phyloP scores from a whole-genome alignment of 2,888 invertebrate genomes.

The Anagyrus pseudococci region DNA sequence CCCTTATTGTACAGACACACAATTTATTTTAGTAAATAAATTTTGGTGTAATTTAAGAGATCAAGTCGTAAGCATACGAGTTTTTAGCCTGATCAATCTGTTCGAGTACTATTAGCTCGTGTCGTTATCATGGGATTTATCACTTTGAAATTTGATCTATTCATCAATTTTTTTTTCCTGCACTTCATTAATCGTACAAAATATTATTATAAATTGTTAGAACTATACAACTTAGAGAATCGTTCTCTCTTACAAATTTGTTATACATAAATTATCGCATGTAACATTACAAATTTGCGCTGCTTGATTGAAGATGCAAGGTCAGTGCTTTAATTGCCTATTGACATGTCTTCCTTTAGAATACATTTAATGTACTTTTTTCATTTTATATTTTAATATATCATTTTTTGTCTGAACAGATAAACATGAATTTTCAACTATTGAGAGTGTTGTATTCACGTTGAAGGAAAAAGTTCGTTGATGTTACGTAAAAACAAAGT shows the following conservation, averaged over 20 bases:
- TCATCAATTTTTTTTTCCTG: not conserved
- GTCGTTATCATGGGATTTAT: too few species aligned
- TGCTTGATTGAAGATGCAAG: conserved; percentile 28
- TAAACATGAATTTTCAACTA: too few species aligned
- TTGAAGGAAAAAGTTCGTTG: conserved; percentile 24
- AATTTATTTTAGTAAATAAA: too few species aligned
- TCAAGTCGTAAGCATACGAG: too few species aligned
- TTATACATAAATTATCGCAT: conserved; percentile 10
- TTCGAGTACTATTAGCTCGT: too few species aligned
- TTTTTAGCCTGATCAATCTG: too few species aligned
- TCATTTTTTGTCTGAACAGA: not conserved
- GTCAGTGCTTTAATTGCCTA: not conserved
- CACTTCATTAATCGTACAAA: conserved; percentile 33
- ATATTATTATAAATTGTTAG: conserved; percentile 34
- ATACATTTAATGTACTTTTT: too few species aligned
- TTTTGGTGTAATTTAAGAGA: too few species aligned
- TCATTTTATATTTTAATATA: not conserved
- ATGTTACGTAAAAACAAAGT: conserved; percentile 15
- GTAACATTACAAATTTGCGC: conserved; percentile 25
- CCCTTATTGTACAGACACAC: too few species aligned
- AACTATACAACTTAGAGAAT: conserved; percentile 35
- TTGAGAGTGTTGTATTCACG: too few species aligned
- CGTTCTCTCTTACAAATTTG: conserved; percentile 27
- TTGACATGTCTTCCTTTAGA: too few species aligned
- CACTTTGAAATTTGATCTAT: too few species aligned